Percentiles rank a stretch among this genome's conserved stretches.
Conservation (phyloP, 2,888 invertebrate species). For the Cheilosia vulpina region DNA sequence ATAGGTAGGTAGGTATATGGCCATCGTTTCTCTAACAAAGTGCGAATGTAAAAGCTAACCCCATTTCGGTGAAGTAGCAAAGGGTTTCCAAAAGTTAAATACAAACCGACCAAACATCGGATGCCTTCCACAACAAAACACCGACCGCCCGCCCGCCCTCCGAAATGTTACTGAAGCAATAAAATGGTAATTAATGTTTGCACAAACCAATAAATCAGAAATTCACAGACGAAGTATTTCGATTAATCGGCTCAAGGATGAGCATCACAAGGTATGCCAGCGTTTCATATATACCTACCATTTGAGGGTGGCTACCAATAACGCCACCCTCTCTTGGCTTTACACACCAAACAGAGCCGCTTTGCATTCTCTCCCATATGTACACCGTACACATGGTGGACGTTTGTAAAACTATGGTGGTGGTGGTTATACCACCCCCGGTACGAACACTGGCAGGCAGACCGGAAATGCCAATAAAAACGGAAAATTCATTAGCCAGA, state of each 20-base stretch:
- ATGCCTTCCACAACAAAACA: constrained; percentile 40
- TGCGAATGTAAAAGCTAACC: constrained; percentile 50
- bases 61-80: constrained; percentile 40
- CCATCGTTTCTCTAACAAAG: background rate
- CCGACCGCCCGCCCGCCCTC: constrained; percentile 47
- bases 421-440: constrained; percentile 7
- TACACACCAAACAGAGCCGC: constrained; percentile 2
- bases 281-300: constrained; percentile 22
- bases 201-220: constrained; percentile 77
- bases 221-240: constrained; percentile 77
- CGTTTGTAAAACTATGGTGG: constrained; percentile 36
- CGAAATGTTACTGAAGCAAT: constrained; percentile 76
- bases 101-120: constrained; percentile 68
- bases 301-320: constrained; percentile 43
- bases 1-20: background rate
- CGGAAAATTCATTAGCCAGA: constrained; percentile 71
- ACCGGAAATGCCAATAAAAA: constrained; percentile 73
- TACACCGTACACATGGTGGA: constrained; percentile 38
- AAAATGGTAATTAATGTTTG: constrained; percentile 78
- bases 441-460: constrained; percentile 12
- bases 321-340: constrained; percentile 56
- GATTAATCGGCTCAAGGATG: constrained; percentile 75
- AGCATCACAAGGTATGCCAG: constrained; percentile 30
- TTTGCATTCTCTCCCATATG: background rate
- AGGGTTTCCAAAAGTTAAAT: constrained; percentile 70